Conservation (phyloP, 2,113 vertebrate species). For the Rafetus swinhoei region DNA sequence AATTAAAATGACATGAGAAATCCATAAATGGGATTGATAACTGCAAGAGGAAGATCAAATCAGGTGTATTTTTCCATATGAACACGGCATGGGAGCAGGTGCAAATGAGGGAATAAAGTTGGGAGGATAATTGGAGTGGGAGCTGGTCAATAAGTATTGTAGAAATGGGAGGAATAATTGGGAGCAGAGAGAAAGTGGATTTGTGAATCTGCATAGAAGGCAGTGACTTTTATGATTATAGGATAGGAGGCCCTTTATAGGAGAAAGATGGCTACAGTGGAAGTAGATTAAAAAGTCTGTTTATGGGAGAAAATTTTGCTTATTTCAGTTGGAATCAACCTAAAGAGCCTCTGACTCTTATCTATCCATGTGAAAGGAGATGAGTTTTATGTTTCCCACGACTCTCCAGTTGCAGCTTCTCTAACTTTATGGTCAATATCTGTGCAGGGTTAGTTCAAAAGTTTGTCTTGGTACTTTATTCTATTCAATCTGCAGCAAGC, state of each 20-base stretch:
- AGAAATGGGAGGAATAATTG: background rate
- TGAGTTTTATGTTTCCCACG: background rate
- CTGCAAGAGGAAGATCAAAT: no score
- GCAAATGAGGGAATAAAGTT: background rate
- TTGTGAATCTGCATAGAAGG: background rate
- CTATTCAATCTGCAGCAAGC: no score
- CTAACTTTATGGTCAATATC: fast-evolving
- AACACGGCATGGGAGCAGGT: background rate
- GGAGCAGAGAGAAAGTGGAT: background rate
- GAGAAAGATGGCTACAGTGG: background rate
- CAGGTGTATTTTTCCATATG: background rate
- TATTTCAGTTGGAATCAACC: fast-evolving
- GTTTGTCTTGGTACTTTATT: background rate
- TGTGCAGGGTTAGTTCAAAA: background rate
- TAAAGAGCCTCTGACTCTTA: background rate
- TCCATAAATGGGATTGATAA: background rate
- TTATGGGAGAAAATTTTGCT: background rate
- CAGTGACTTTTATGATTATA: background rate
- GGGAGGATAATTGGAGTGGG: background rate
- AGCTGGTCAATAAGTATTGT: background rate
- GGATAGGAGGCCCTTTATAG: background rate
- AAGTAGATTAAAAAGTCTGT: background rate
- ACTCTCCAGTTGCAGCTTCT: fast-evolving
- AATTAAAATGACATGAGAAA: background rate
- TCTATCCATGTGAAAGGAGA: fast-evolving